A percentile compares a stretch with the other conserved stretches of the same genome.
These are phyloP conservation scores for Mellivora capensis DNA, from an alignment of 2,113 vertebrate species.

Conservation along the genomic window DNA sequence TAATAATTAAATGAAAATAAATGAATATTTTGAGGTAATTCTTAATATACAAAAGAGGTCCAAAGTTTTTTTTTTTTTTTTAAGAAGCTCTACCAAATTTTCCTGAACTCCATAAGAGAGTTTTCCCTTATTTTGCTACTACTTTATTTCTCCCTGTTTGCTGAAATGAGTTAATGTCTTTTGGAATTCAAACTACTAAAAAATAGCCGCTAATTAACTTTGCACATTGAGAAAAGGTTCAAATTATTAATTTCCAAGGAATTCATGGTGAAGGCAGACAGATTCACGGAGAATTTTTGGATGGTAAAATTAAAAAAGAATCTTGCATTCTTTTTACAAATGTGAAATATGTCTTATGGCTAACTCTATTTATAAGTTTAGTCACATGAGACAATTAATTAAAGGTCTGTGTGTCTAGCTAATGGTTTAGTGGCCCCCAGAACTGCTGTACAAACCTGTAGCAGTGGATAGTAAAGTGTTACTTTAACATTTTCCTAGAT, in stretches of 20 bases:
- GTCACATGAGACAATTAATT: neutral
- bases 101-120: neutral
- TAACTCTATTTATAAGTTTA: neutral
- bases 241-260: neutral
- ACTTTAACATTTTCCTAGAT: neutral
- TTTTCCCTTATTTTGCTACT: neutral
- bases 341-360: neutral
- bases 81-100: neutral
- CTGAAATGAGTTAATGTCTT: constrained; percentile 27
- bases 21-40: constrained; percentile 33
- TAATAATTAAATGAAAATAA: neutral
- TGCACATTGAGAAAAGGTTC: neutral
- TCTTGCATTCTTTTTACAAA: neutral
- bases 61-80: neutral
- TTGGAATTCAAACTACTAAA: constrained; percentile 2
- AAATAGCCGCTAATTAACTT: neutral
- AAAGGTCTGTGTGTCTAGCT: neutral
- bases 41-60: neutral
- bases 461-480: neutral
- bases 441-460: neutral
- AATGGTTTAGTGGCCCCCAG: neutral
- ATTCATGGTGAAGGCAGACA: neutral
- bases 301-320: neutral
- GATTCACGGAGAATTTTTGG: constrained; percentile 1
- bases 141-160: constrained; percentile 8